A percentile compares a stretch with the other conserved stretches of the same genome.
These are phyloP conservation scores for Cheilinus undulatus DNA, from an alignment of 2,113 vertebrate species.

Conservation along the genomic window DNA sequence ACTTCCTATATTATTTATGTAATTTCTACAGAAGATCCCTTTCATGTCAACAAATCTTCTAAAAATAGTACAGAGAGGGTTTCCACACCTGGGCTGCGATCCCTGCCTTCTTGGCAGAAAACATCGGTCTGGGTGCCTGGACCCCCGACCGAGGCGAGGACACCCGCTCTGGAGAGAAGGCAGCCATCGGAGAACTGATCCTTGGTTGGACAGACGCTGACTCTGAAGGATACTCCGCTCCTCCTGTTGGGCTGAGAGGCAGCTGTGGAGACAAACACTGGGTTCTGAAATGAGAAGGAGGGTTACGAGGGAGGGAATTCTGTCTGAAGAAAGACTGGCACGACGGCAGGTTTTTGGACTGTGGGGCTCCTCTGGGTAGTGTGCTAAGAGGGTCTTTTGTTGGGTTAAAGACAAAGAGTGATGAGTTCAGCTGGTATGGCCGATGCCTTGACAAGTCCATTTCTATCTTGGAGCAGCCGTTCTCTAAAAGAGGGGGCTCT, in stretches of 20 bases:
- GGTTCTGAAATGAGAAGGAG: conserved; percentile 80
- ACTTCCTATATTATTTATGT: conserved; percentile 8
- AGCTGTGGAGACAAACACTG: conserved; percentile 79
- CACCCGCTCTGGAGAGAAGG: conserved; percentile 79
- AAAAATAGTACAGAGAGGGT: conserved; percentile 90
- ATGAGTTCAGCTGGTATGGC: conserved; percentile 91
- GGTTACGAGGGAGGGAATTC: conserved; percentile 81
- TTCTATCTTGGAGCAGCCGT: conserved; percentile 88
- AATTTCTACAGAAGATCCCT: conserved; percentile 5
- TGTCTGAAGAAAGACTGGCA: conserved; percentile 77
- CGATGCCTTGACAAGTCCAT: conserved; percentile 90
- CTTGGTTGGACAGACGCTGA: conserved; percentile 54
- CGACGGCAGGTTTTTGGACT: conserved; percentile 76
- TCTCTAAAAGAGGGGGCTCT: conserved; percentile 83
- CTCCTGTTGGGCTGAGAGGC: conserved; percentile 59
- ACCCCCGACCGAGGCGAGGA: conserved; percentile 83
- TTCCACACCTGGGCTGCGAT: conserved; percentile 98
- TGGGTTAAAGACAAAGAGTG: conserved; percentile 92
- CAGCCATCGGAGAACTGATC: conserved; percentile 79
- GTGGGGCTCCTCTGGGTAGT: conserved; percentile 84
- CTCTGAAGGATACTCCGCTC: conserved; percentile 46
- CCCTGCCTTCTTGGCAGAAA: conserved; percentile 92
- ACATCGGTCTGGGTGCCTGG: conserved; percentile 93
- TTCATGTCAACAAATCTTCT: conserved; percentile 57
- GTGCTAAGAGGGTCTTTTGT: conserved; percentile 85